Evolutionary conservation across 2,797 vertebrate species (phyloP).

Genomic region (Champsocephalus gunnari): DNA sequence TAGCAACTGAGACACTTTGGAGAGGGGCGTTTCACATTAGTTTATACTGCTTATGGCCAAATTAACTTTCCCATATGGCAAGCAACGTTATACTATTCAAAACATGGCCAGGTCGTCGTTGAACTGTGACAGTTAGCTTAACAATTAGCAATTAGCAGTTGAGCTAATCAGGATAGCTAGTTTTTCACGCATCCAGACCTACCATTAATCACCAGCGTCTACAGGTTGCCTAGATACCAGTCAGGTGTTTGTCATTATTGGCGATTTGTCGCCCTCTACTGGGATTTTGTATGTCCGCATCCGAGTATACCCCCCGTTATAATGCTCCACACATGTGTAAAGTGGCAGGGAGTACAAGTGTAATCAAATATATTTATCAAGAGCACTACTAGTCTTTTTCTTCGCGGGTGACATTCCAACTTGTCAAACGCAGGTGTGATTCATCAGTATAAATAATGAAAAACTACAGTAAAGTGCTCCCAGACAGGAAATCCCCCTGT

Average conservation of each 20-base stretch:
- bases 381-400: no score
- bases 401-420: no score
- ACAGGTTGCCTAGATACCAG: slow-evolving; percentile 67
- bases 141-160: neutral
- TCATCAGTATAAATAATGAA: no score
- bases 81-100: fast-evolving
- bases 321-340: no score
- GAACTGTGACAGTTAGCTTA: neutral
- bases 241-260: slow-evolving; percentile 9
- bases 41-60: neutral
- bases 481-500: no score
- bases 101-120: neutral
- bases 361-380: no score
- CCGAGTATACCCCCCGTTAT: no score
- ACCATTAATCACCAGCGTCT: slow-evolving; percentile 35
- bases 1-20: neutral
- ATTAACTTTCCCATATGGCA: neutral
- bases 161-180: slow-evolving; percentile 25
- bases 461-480: no score
- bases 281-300: neutral
- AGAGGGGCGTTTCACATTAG: neutral
- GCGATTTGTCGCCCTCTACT: slow-evolving; percentile 64
- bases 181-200: neutral
- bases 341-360: no score
- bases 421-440: no score